Conservation (phyloP, 2,888 invertebrate species). For the Netelia fuscicornis region DNA sequence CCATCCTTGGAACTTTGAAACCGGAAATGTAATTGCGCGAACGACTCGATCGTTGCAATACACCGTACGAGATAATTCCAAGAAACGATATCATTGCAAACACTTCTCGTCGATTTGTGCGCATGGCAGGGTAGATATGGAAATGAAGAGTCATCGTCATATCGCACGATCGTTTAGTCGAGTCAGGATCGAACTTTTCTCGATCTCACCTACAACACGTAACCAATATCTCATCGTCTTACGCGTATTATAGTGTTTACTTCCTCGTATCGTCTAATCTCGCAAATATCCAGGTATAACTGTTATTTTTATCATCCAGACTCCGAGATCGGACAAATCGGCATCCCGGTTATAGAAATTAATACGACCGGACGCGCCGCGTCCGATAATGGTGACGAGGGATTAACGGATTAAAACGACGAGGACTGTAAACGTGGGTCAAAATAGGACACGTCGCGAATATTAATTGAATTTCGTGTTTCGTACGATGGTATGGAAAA, state of each 20-base stretch:
- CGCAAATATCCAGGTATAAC: constrained; percentile 33
- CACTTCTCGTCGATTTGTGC: constrained; percentile 39
- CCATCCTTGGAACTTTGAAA: constrained; percentile 36
- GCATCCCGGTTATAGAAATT: constrained; percentile 79
- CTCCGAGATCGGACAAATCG: constrained; percentile 68
- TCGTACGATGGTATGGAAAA: not conserved
- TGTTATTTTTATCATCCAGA: constrained; percentile 23
- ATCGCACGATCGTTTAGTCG: constrained; percentile 42
- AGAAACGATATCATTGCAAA: constrained; percentile 49
- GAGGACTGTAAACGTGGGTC: not conserved
- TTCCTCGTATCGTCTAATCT: constrained; percentile 41
- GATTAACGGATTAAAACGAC: constrained; percentile 23
- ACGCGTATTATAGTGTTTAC: constrained; percentile 25
- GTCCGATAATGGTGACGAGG: constrained; percentile 22
- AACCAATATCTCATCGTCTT: constrained; percentile 50
- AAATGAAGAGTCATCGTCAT: constrained; percentile 44
- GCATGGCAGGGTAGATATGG: constrained; percentile 29
- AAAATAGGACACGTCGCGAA: constrained; percentile 8
- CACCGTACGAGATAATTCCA: constrained; percentile 34
- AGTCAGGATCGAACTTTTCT: constrained; percentile 44
- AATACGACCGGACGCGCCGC: constrained; percentile 48
- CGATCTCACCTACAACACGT: constrained; percentile 35
- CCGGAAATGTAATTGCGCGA: constrained; percentile 58
- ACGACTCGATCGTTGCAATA: constrained; percentile 40
- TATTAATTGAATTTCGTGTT: constrained; percentile 16